These are phyloP conservation scores for Buphagus erythrorhynchus DNA, from an alignment of 2,797 vertebrate species.

Conservation along the genomic window DNA sequence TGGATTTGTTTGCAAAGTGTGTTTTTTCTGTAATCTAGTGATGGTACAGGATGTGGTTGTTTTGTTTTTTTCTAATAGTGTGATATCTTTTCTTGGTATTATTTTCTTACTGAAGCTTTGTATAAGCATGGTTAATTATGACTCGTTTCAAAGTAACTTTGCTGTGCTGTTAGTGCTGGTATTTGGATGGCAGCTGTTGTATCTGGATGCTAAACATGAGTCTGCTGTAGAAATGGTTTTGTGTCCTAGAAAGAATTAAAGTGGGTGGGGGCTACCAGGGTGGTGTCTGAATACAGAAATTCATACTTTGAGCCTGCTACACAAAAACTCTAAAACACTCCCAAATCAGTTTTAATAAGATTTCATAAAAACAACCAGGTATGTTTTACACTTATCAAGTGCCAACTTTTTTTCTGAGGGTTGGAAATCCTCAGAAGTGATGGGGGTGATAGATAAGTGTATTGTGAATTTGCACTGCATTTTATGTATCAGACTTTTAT, in stretches of 20 bases:
- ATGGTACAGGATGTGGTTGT: conserved; percentile 50
- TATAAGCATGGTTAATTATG: conserved; percentile 34
- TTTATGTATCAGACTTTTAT: conserved; percentile 41
- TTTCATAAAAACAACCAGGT: conserved; percentile 38
- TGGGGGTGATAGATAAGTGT: conserved; percentile 35
- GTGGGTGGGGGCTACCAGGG: not conserved
- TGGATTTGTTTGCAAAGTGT: conserved; percentile 52
- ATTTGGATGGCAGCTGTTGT: conserved; percentile 36
- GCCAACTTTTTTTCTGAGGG: conserved; percentile 44
- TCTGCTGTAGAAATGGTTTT: not conserved
- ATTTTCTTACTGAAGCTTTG: conserved; percentile 35
- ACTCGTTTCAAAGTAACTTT: conserved; percentile 30
- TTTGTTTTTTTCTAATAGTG: not conserved
- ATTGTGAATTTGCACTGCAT: conserved; percentile 63
- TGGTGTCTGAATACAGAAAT: not conserved
- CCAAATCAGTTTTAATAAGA: conserved; percentile 4
- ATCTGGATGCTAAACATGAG: conserved; percentile 13
- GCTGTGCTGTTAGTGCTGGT: conserved; percentile 58
- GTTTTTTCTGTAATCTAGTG: conserved; percentile 55
- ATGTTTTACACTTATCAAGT: conserved; percentile 55
- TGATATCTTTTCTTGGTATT: conserved; percentile 35
- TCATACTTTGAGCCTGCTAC: conserved; percentile 25
- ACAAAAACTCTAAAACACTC: conserved; percentile 13
- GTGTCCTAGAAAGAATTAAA: not conserved
- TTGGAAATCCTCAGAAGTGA: not conserved